Base-by-base conservation (phyloP, 2,113 vertebrate genomes). In the Leptobrachium ailaonicum region DNA sequence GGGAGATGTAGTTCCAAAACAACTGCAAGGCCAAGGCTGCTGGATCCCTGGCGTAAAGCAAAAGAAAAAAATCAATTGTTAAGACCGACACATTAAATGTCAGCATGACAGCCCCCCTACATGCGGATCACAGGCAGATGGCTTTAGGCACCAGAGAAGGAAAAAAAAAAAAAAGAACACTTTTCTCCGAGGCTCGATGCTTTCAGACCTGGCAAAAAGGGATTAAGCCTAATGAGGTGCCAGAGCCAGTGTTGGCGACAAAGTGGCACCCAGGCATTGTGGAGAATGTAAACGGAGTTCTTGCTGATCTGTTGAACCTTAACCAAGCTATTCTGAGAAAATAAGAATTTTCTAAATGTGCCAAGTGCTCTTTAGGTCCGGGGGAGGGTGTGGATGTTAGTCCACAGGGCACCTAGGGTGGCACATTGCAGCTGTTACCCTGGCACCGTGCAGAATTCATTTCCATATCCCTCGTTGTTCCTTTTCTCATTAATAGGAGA, bases 401-500 rank as follows among this genome's bases (percentile, higher is more conserved):
- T 83, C 63, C 41, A 40, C 80, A 53, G 66, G 77, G 80, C 82
- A 80, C n/a, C 79, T 58, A 62, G 0, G 47, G 63, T 73, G 78
- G 82, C 78, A 78, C 32, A 78, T n/a, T 0, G 2, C 2, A 42
- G 14, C 82, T 32, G 74, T 12, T 2, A 82, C 47, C 3, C 50
- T 11, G 81, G 20, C 10, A n/a, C 11, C 8, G 14, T 6, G 6
- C 14, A 85, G 83, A 20, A 77, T 20, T 43, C 69, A 66, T 82
- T 54, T 66, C 66, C 42, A 32, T 32, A 32, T 72, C 20, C 62
- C 9, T 13, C 9, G 62, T 4, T 40, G 5, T 20, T 64, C 62
- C 1, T 32, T 20, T 64, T 64, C 47, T 50, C 8, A 50, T 5
- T 8, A 50, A 50, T 50, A 50, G 4, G 8, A 50, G 62, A 64